These are phyloP conservation scores for Selene dorsalis DNA, from an alignment of 2,797 vertebrate species.

Conservation along the genomic window DNA sequence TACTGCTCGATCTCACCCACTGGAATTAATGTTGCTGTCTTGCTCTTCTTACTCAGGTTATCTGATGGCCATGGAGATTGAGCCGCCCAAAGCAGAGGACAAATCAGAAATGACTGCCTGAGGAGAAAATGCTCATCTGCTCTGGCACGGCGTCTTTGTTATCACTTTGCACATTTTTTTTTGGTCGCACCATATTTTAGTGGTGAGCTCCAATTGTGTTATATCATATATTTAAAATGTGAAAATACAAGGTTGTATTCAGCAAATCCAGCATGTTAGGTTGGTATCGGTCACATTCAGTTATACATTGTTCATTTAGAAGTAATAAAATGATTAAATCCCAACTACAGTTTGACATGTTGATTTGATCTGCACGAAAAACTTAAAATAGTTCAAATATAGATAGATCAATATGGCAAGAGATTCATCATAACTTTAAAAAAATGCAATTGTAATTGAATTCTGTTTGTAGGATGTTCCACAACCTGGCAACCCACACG, in stretches of 20 bases:
- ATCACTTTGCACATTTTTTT: conserved; percentile 53
- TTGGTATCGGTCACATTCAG: too few species aligned
- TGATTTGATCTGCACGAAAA: too few species aligned
- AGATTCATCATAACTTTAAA: too few species aligned
- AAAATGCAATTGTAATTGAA: too few species aligned
- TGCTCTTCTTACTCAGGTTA: conserved; percentile 80
- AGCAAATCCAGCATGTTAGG: neutral
- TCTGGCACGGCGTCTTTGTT: conserved; percentile 6
- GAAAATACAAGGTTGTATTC: conserved; percentile 56
- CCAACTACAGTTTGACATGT: too few species aligned
- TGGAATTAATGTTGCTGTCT: neutral
- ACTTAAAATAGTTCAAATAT: too few species aligned
- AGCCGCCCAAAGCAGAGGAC: conserved; percentile 83
- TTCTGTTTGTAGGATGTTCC: neutral
- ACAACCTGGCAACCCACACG: neutral
- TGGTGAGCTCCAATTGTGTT: conserved; percentile 33
- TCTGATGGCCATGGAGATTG: conserved; percentile 88
- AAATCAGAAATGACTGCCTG: conserved; percentile 83
- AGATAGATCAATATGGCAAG: too few species aligned
- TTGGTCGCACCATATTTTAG: conserved; percentile 37
- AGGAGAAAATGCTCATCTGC: conserved; percentile 20
- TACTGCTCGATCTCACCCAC: neutral
- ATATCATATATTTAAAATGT: conserved; percentile 22
- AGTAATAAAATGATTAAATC: too few species aligned
- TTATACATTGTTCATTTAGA: too few species aligned